Evolutionary conservation across 2,113 vertebrate genomes (phyloP).

Genomic region (Oceanodroma tethys): DNA sequence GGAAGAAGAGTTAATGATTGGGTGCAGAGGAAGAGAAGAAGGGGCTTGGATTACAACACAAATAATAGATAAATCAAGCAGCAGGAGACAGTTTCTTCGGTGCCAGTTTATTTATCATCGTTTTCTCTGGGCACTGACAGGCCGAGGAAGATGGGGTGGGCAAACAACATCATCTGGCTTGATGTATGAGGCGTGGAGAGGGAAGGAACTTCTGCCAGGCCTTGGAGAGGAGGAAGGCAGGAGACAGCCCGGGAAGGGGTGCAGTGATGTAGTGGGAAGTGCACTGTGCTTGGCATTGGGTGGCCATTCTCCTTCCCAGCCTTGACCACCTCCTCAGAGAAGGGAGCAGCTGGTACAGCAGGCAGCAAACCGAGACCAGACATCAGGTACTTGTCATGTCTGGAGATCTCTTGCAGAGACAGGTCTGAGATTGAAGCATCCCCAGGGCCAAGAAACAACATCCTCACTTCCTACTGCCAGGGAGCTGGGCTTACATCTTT

Average conservation of each 20-base stretch:
- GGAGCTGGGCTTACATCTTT: not conserved
- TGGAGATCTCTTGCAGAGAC: not conserved
- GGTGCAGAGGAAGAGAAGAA: not conserved
- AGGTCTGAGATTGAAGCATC: not conserved
- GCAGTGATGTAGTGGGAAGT: not conserved
- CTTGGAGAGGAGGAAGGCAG: not conserved
- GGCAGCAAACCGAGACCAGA: not conserved
- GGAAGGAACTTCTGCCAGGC: constrained; percentile 27
- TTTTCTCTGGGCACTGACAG: constrained; percentile 44
- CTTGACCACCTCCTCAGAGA: not conserved
- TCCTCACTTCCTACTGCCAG: not conserved
- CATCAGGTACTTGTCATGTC: not conserved
- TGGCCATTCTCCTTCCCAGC: not conserved
- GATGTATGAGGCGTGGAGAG: constrained; percentile 66
- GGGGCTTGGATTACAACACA: not conserved
- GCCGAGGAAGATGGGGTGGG: not conserved
- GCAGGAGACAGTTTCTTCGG: constrained; percentile 16
- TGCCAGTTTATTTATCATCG: constrained; percentile 67
- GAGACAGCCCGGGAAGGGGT: not conserved
- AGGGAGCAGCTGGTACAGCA: not conserved
- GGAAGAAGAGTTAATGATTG: not conserved
- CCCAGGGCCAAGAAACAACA: not conserved
- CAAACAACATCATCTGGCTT: constrained; percentile 5
- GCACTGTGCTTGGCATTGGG: not conserved
- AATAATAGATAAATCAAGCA: constrained; percentile 68